Base-by-base conservation (phyloP, 2,797 vertebrate genomes). In the Neoniphon sammara region DNA sequence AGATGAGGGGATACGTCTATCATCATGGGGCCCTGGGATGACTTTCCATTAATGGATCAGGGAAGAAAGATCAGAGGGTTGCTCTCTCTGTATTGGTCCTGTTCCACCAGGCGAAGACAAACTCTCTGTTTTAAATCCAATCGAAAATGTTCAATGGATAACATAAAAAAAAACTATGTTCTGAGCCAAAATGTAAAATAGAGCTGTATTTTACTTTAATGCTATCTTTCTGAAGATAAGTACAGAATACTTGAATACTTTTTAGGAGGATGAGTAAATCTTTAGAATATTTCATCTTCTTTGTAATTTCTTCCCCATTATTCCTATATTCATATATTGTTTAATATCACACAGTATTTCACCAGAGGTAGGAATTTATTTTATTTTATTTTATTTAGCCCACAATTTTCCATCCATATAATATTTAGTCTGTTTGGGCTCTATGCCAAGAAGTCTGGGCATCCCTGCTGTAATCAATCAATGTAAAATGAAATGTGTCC, bases 1-100 rank as follows among this genome's bases (percentile, higher is more conserved):
- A 86, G 80, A 85, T 84, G 77, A 84, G 75, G 67, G 76, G 67
- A 75, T 64, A 75, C 67, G 73, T 62, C 25, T 62, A 74, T 83
- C 73, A 78, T 69, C 39, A 0, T 39, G 3, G 55, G 70, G 74
- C n/a, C 42, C 63, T 63, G 55, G 62, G 34, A 76, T 77, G 69
- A 60, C 69, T 59, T 82, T 64, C 34, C 20, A n/a, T 49, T 80
- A 50, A 80, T 83, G 23, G 49, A 44, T 21, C 53, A 14, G 53
- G 47, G 65, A 25, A 73, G 52, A 80, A 70, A 70, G 21, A 77
- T 66, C 31, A 46, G 20, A 44, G n/a, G 5, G 11, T 44, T 21
- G n/a, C 30, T 78, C 56, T 39, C 21, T 46, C 2, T 42, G 18
- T 68, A 69, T 72, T 60, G 50, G 31, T 47, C 52, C 56, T 56